Conservation (phyloP, 1,140 invertebrate genomes). For the Idris sp. region DNA sequence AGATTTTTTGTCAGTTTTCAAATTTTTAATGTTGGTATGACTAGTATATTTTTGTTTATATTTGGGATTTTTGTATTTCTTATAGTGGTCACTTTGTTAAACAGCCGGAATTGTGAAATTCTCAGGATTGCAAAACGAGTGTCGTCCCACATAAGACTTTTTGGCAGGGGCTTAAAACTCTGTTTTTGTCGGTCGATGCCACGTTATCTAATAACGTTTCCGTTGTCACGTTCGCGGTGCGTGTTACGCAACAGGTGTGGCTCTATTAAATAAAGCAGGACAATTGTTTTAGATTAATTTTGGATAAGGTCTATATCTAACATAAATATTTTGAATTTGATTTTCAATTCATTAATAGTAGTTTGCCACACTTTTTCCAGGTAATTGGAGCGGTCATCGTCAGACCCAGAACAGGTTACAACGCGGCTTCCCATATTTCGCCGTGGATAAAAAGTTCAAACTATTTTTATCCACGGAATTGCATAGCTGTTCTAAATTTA, state of each 20-base stretch:
- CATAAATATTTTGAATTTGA: not conserved
- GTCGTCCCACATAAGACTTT: conserved; percentile 30
- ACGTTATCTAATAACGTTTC: conserved; percentile 37
- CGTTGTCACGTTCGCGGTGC: conserved; percentile 22
- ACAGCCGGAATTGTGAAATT: conserved; percentile 26
- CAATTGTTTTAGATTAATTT: conserved; percentile 32
- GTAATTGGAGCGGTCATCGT: conserved; percentile 34
- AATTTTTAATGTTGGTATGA: too few species aligned
- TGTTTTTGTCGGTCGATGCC: conserved; percentile 7
- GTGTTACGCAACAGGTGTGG: conserved; percentile 38
- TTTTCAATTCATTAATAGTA: not conserved
- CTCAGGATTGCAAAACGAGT: conserved; percentile 31
- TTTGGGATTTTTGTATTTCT: too few species aligned
- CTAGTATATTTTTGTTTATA: too few species aligned
- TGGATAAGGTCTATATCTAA: conserved; percentile 19
- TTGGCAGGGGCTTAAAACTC: conserved; percentile 25
- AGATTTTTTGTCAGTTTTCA: too few species aligned
- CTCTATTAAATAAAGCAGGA: conserved; percentile 12
- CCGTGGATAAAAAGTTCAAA: conserved; percentile 39
- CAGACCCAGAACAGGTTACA: conserved; percentile 48
- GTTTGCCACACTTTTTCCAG: conserved; percentile 26
- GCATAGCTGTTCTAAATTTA: conserved; percentile 51
- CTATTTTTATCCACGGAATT: conserved; percentile 44
- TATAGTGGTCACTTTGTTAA: conserved; percentile 21
- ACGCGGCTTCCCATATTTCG: conserved; percentile 44